Base-by-base conservation (phyloP, 2,888 invertebrate species). In the Arge pagana region DNA sequence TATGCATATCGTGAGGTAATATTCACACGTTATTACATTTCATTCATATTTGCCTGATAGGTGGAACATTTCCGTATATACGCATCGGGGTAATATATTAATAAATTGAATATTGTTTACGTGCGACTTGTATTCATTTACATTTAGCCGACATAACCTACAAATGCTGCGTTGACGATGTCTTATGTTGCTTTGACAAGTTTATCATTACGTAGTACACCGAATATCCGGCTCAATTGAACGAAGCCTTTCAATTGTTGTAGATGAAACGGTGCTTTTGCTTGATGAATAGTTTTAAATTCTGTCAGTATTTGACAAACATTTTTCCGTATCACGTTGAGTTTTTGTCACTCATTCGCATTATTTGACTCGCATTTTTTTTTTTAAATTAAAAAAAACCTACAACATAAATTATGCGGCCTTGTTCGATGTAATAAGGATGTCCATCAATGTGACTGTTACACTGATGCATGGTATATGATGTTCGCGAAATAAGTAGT, bases 1-100 rank as follows among this genome's bases (percentile, higher is more conserved):
- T 73, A 73, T 73, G 73, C 71, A 71, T 72, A 73, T 67, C 67
- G 64, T 65, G 68, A 73, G 70, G 71, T 71, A 68, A 67, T 56
- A 53, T 50, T 52, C 33, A 5, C 10, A 42, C 28, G 13, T 49
- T 51, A 28, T 10, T 31, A 50, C 36, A 30, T 24, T 28, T 42
- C 31, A 28, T 36, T 11, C 10, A 43, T 40, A 24, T 10, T 24
- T 15, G 11, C 13, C 13, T 24, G 18, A 13, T 50, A 7, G 6
- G 11, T 15, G 3, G 19, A n/a, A 16, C 3, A 42, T 4, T 40
- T 4, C n/a, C 1, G 10, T 16, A 21, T 40, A 26, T 19, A 15
- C 33, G 41, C 11, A 10, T 35, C 36, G 49, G 7, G 21, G 5
- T 13, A 45, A 33, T 21, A 13, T 21, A 13, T 35, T 15, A 45